These are phyloP conservation scores for Thomomys bottae DNA, from an alignment of 2,113 vertebrate genomes.

Conservation along the genomic window DNA sequence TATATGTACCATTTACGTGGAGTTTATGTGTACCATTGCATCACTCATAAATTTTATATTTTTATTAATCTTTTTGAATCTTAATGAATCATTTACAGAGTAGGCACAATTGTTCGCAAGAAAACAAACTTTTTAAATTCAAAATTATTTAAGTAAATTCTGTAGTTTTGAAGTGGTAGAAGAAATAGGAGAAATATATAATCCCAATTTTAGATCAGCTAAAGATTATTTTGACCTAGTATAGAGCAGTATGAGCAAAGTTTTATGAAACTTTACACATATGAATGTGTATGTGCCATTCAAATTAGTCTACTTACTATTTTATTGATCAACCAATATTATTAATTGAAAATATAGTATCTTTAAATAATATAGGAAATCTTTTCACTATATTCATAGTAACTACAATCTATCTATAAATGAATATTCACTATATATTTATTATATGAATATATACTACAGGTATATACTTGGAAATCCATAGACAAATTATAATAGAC, in stretches of 20 bases:
- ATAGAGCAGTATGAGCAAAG: too few relatives aligned
- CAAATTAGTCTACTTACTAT: too few relatives aligned
- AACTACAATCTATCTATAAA: neutral
- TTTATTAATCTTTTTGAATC: too few relatives aligned
- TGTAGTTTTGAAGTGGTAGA: neutral
- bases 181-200: neutral
- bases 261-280: too few relatives aligned
- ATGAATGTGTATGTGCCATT: too few relatives aligned
- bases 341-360: neutral
- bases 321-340: neutral
- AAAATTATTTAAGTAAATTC: neutral
- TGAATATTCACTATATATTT: neutral
- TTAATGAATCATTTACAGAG: too few relatives aligned
- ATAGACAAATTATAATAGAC: neutral
- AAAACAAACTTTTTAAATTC: neutral
- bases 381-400: neutral
- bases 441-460: neutral
- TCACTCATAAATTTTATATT: too few relatives aligned
- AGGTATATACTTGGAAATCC: neutral
- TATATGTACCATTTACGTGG: too few relatives aligned
- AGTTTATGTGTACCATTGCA: too few relatives aligned
- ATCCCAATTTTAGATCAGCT: neutral
- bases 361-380: neutral
- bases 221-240: too few relatives aligned
- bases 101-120: neutral